Evolutionary conservation across 2,888 invertebrate species (phyloP), one percentile per base, ranked within the genome.

Genomic region (Theretra japonica): DNA sequence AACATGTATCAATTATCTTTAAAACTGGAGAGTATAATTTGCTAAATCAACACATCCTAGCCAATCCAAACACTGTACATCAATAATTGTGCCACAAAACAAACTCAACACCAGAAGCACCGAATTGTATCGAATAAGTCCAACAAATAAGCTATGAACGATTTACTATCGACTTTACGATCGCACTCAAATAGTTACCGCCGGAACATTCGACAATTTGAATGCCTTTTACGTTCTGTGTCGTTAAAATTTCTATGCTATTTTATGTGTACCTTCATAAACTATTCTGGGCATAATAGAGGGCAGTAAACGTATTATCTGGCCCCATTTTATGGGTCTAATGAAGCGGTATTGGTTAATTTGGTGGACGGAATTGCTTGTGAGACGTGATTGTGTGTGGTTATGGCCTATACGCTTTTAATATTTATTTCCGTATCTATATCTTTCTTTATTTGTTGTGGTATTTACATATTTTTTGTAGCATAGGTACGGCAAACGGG

Each of bases 301-400:
- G 72, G 74, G 59, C 59, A 59, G 65, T 48, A 73, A 75, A 75
- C 75, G 73, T 75, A 78, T 77, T 80, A 78, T 78, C 77, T 62
- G 75, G 68, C 72, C 65, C 23, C 74, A 72, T 79, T 82, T 83
- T 80, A 81, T 77, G 70, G 77, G 68, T 65, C 75, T 79, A 79
- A 81, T 79, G 80, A 75, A 80, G 74, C 73, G 75, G 71, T 76
- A 80, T 80, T 77, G 78, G 75, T 77, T 80, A 80, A 81, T 82
- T 82, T 73, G 68, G 59, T 70, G 68, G 19, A 74, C 76, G 56
- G 73, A 76, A 79, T 79, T 72, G 79, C 76, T 75, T 77, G 75
- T 80, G 77, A 79, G 78, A 73, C 74, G 23, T 53, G 41, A 69
- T 60, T 62, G 33, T 57, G 68, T 57, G 17, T 28, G 28, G 62